Percentiles rank a stretch among this genome's conserved stretches.
phyloP scores from a whole-genome alignment of 2,888 invertebrate genomes.

The Gastracanthus pulcherrimus region DNA sequence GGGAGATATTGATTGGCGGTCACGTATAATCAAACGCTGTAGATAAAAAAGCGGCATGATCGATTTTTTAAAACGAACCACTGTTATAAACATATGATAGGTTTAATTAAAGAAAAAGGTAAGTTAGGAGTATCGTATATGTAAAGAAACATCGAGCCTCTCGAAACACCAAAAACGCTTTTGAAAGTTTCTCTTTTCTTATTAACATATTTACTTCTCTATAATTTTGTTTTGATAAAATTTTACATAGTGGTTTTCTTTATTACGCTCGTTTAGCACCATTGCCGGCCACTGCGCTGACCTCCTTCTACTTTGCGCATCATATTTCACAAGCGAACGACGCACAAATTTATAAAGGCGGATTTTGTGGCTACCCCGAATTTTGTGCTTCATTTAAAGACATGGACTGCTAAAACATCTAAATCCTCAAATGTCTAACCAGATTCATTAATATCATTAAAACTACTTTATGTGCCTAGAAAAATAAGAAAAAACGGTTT shows the following conservation, averaged over 20 bases:
- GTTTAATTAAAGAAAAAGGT: conserved; percentile 28
- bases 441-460: background rate
- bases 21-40: conserved; percentile 1
- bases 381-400: conserved; percentile 25
- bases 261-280: background rate
- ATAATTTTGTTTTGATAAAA: too few relatives aligned
- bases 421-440: background rate
- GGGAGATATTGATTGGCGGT: background rate
- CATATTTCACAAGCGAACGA: conserved; percentile 6
- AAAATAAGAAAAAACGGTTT: too few relatives aligned
- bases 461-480: background rate
- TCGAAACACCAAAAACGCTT: background rate
- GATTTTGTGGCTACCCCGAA: conserved; percentile 1
- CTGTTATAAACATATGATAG: conserved; percentile 1
- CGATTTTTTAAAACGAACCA: conserved; percentile 35
- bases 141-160: conserved; percentile 14
- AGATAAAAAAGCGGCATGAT: conserved; percentile 21
- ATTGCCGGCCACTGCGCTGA: background rate
- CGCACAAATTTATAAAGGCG: conserved; percentile 22
- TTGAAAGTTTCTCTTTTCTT: background rate
- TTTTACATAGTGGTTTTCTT: background rate
- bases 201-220: background rate
- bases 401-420: background rate
- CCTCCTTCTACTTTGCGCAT: background rate
- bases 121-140: too few relatives aligned